Conservation (phyloP, 2,888 invertebrate species). For the Tenthredo notha region DNA sequence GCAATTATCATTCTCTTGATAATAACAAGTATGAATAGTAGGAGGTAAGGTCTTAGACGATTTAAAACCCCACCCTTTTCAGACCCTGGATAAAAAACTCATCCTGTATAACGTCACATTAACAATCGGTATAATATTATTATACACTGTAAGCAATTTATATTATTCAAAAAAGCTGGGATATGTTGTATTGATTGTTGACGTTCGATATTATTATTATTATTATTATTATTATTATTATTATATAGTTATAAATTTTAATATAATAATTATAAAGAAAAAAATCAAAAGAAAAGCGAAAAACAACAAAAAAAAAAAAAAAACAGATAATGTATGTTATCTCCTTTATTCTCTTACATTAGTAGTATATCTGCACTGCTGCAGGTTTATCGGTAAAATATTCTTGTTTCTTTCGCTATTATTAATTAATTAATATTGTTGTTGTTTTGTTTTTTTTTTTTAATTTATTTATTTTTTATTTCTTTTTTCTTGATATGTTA, state of each 20-base stretch:
- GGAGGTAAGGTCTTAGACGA: too few relatives aligned
- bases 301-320: not conserved
- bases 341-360: too few relatives aligned
- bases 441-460: not conserved
- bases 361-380: too few relatives aligned
- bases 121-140: not conserved
- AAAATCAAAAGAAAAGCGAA: not conserved
- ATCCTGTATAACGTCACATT: not conserved
- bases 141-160: conserved; percentile 4
- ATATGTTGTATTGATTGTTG: conserved; percentile 40
- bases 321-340: not conserved
- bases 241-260: not conserved
- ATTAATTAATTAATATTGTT: not conserved
- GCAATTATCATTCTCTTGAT: too few relatives aligned
- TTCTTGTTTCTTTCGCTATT: not conserved
- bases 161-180: conserved; percentile 11
- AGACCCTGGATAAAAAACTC: too few relatives aligned
- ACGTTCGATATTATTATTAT: conserved; percentile 20
- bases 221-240: not conserved
- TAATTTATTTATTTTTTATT: too few relatives aligned
- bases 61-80: too few relatives aligned
- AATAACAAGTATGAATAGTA: too few relatives aligned
- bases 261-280: not conserved
- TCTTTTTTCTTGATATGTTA: not conserved
- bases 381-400: not conserved